Conservation (phyloP, 64 coral and sea anemone genomes). For the Porites australiensis region DNA sequence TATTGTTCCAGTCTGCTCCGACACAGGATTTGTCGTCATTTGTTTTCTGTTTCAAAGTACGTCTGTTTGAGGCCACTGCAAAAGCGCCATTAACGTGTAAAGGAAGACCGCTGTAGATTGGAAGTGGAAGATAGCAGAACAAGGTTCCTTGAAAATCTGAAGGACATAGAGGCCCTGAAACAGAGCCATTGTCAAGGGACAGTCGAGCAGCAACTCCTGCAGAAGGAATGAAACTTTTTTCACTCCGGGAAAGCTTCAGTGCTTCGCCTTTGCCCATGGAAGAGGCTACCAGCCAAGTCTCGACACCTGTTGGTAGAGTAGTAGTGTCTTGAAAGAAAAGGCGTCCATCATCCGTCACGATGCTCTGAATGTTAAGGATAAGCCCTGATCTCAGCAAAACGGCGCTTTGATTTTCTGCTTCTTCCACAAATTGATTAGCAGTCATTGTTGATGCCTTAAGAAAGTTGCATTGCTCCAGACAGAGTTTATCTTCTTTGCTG, state of each 20-base stretch:
- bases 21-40: slow-evolving; percentile 73
- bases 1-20: slow-evolving; percentile 76
- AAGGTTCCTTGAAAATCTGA: background rate
- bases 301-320: background rate
- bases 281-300: slow-evolving; percentile 72
- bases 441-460: background rate
- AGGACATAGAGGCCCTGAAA: background rate
- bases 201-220: slow-evolving; percentile 77
- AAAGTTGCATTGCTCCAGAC: slow-evolving; percentile 25
- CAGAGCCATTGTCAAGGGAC: background rate
- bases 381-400: background rate
- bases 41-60: slow-evolving; percentile 64
- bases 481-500: background rate
- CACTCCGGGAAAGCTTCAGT: slow-evolving; percentile 35
- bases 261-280: slow-evolving; percentile 55
- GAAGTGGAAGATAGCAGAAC: slow-evolving; percentile 36
- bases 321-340: background rate
- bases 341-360: background rate
- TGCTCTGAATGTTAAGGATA: background rate
- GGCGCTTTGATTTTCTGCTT: background rate
- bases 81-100: slow-evolving; percentile 83
- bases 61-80: slow-evolving; percentile 74
- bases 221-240: slow-evolving; percentile 59
- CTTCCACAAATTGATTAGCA: background rate
- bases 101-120: slow-evolving; percentile 40